Evolutionary conservation across 2,888 invertebrate genomes (phyloP), one percentile per base, ranked within the genome.

Genomic region (Carpatolechia fugitivella): DNA sequence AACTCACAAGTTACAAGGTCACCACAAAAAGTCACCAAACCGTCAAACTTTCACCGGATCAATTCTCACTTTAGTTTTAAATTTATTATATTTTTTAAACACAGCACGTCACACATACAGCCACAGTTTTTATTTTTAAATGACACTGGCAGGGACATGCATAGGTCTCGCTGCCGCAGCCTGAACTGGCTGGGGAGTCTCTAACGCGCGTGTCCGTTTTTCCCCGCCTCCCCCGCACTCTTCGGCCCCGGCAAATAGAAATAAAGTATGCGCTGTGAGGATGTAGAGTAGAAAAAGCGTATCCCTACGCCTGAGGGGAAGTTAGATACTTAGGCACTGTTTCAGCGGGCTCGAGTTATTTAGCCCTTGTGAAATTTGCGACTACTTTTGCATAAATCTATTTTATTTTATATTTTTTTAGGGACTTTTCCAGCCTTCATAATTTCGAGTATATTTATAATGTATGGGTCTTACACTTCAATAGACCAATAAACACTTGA

Each of bases 191-290:
- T 84, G 83, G 89, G 89, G 85, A 77, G 85, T 73, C 85, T 70
- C 82, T 76, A 89, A 74, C 85, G 89, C 89, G 89, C 89, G 83
- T 81, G 89, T 76, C 79, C 81, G 80, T 76, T 70, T 69, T 70
- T 70, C 78, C 78, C 70, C 70, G 56, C 68, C n/a, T n/a, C 71
- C 78, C 74, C 62, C 55, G 47, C 56, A 70, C 78, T 85, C 86
- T 88, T 85, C 86, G 71, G 75, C 79, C 81, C 82, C 78, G 82
- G 78, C 85, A 88, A 89, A 87, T 89, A 88, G 87, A 89, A 88
- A 88, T 89, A 87, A 88, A 88, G 85, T 89, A 85, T 80, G 82
- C 82, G 81, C 82, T 77, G 81, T 80, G 83, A 85, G 84, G 82
- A 82, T 74, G 78, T 79, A 82, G 78, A 76, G 82, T 78, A 70